Percentiles rank a stretch among this genome's conserved stretches.
Conservation (phyloP, 2,888 invertebrate species). For the Drosophila neonasuta region DNA sequence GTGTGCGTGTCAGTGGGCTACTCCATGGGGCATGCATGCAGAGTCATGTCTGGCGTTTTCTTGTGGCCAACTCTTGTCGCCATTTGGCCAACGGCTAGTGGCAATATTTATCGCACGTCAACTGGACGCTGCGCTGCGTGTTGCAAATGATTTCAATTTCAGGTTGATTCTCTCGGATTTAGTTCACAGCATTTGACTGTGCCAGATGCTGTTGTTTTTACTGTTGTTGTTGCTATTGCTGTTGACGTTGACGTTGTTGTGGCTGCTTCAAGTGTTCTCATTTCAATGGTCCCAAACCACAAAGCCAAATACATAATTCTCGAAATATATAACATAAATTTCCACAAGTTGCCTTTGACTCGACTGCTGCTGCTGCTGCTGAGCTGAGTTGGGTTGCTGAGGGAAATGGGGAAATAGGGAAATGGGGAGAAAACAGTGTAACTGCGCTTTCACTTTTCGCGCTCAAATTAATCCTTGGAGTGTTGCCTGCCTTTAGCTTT, state of each 20-base stretch:
- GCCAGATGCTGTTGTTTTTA: slow-evolving; percentile 1
- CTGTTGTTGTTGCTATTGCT: background rate
- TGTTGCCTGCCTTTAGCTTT: slow-evolving; percentile 37
- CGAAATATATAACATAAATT: slow-evolving; percentile 64
- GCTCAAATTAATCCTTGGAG: slow-evolving; percentile 71
- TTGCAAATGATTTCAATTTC: slow-evolving; percentile 60
- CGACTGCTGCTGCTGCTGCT: slow-evolving; percentile 4
- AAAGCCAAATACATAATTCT: slow-evolving; percentile 60
- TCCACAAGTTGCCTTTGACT: slow-evolving; percentile 44
- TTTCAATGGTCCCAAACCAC: slow-evolving; percentile 48
- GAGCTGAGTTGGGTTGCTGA: slow-evolving; percentile 9
- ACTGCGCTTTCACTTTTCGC: slow-evolving; percentile 65
- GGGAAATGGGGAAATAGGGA: slow-evolving; percentile 3
- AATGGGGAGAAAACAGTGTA: slow-evolving; percentile 30
- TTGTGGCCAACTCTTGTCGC: slow-evolving; percentile 54
- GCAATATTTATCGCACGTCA: slow-evolving; percentile 65
- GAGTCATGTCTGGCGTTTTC: slow-evolving; percentile 49
- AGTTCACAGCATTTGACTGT: slow-evolving; percentile 20
- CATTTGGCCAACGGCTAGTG: slow-evolving; percentile 49
- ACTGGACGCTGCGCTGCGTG: slow-evolving; percentile 42
- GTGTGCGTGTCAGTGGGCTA: slow-evolving; percentile 16
- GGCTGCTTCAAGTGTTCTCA: slow-evolving; percentile 36
- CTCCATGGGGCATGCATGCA: slow-evolving; percentile 46
- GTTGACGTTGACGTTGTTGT: slow-evolving; percentile 1
- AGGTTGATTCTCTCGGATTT: slow-evolving; percentile 31